A percentile compares a stretch with the other conserved stretches of the same genome.
phyloP scores from a whole-genome alignment of 2,888 invertebrate genomes.

The Cryptocephalus moraei region DNA sequence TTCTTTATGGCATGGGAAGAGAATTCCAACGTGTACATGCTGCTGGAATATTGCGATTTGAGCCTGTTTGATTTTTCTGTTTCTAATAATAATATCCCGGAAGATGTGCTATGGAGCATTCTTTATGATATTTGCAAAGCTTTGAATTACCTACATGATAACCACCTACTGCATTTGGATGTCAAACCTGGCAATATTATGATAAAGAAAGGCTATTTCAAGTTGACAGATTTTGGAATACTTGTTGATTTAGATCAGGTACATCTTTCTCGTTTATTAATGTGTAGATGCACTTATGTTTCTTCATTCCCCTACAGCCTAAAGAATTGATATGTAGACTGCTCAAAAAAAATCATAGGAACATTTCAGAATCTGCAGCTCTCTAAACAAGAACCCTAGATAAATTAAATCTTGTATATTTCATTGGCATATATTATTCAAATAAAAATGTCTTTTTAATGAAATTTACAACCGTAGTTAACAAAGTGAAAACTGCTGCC shows the following conservation, averaged over 20 bases:
- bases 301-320: no score
- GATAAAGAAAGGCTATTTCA: conserved; percentile 53
- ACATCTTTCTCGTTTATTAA: conserved; percentile 8
- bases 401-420: no score
- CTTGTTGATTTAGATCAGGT: conserved; percentile 51
- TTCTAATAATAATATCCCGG: conserved; percentile 46
- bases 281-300: no score
- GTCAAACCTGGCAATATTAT: conserved; percentile 72
- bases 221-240: conserved; percentile 67
- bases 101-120: conserved; percentile 54
- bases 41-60: conserved; percentile 58
- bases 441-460: no score
- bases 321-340: no score
- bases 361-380: no score
- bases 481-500: no score
- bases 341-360: no score
- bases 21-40: conserved; percentile 53
- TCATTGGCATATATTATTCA: no score
- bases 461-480: no score
- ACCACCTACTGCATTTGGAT: conserved; percentile 61
- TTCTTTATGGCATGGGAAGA: conserved; percentile 68
- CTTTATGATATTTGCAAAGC: conserved; percentile 54
- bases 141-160: conserved; percentile 56
- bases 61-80: conserved; percentile 50
- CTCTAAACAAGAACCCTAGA: no score